phyloP scores from a whole-genome alignment of 1,140 invertebrate genomes.

The Brachionus calyciflorus region DNA sequence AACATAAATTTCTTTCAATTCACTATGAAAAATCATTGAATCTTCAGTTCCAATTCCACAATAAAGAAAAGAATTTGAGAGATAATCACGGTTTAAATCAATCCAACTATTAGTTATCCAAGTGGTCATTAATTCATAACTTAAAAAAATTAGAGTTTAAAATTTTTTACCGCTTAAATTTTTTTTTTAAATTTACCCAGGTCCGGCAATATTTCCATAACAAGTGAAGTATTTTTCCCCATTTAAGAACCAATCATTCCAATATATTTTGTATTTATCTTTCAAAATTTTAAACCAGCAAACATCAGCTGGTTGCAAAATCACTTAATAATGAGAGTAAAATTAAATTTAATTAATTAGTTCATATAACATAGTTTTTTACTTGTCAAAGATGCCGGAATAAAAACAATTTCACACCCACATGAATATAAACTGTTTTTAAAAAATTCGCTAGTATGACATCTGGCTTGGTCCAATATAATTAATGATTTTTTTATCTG shows the following conservation, averaged over 20 bases:
- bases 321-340: neutral
- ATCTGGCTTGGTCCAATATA: slow-evolving; percentile 7
- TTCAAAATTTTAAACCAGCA: slow-evolving; percentile 28
- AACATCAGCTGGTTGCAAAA: slow-evolving; percentile 23
- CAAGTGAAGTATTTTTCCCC: neutral
- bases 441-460: slow-evolving; percentile 14
- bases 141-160: too few relatives aligned
- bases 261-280: slow-evolving; percentile 17
- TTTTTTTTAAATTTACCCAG: neutral
- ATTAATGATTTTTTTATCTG: slow-evolving; percentile 27
- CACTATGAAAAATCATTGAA: neutral
- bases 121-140: slow-evolving; percentile 14
- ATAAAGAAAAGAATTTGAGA: slow-evolving; percentile 1
- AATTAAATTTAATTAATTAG: neutral
- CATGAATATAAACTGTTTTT: slow-evolving; percentile 7
- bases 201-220: slow-evolving; percentile 20
- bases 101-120: slow-evolving; percentile 11
- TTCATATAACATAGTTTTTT: neutral
- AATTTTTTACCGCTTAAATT: too few relatives aligned
- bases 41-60: neutral
- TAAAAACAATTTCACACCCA: slow-evolving; percentile 22
- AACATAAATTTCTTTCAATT: neutral
- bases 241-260: slow-evolving; percentile 28
- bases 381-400: slow-evolving; percentile 15
- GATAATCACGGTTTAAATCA: neutral